Evolutionary conservation across 2,888 invertebrate species (phyloP).

Genomic region (Phania funesta): DNA sequence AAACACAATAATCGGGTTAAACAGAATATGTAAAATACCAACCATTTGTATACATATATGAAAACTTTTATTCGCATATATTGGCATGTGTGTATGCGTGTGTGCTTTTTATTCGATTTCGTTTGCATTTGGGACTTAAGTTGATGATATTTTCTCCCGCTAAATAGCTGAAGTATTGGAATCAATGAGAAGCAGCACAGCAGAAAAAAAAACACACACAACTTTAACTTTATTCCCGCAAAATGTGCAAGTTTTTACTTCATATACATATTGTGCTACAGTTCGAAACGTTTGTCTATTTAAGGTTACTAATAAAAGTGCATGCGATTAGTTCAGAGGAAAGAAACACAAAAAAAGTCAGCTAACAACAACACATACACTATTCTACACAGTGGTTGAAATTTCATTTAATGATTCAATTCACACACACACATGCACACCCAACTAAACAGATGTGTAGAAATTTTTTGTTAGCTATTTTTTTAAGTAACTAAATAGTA

Average conservation of each 20-base stretch:
- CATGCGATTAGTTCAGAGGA: conserved; percentile 55
- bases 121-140: conserved; percentile 40
- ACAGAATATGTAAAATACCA: conserved; percentile 32
- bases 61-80: conserved; percentile 10
- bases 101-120: conserved; percentile 16
- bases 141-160: conserved; percentile 56
- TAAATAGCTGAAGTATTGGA: conserved; percentile 47
- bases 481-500: conserved; percentile 12
- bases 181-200: conserved; percentile 40
- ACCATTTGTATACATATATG: not conserved
- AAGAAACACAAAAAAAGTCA: conserved; percentile 3
- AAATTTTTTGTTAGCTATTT: conserved; percentile 16
- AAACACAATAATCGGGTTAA: conserved; percentile 36
- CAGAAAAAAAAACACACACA: conserved; percentile 5
- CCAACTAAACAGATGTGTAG: not conserved
- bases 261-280: not conserved
- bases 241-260: conserved; percentile 17
- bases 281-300: conserved; percentile 18
- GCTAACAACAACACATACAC: not conserved
- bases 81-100: not conserved
- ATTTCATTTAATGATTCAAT: conserved; percentile 67
- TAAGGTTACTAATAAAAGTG: conserved; percentile 54
- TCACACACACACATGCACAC: conserved; percentile 6
- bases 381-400: conserved; percentile 51
- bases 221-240: conserved; percentile 24